Base-by-base conservation (phyloP, 2,888 invertebrate species). In the Drosophila robusta region DNA sequence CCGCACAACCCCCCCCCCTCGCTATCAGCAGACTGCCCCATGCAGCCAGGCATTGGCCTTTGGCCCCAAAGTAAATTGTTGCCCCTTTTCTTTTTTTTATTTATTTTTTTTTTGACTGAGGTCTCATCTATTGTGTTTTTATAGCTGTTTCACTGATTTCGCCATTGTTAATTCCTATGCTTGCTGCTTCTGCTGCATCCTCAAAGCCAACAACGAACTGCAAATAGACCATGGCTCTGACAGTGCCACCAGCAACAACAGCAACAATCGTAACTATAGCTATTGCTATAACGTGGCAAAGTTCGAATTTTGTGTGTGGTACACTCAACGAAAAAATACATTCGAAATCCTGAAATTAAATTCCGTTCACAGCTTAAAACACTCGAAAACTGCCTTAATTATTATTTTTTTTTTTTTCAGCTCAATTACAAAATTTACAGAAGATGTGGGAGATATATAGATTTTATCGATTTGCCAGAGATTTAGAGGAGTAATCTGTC, bases 41-140 rank as follows among this genome's bases (percentile, higher is more conserved):
- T 70, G 24, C 18, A 47, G 49, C 38, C 49, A 65, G 69, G 44
- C 58, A 70, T 62, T 79, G 78, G 71, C 79, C 70, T 84, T 79
- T 86, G 66, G 70, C 77, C 84, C 71, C 64, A 49, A 60, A 81
- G 67, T 75, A 70, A 87, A 84, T 79, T 81, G 84, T 87, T 84
- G 85, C 87, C 83, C 87, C 85, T 73, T 77, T 87, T 63, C 47
- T 32, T 73, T 26, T 5, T 6, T 24, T 18, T 32, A 39, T 8
- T n/a, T 29, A 7, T 39, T 60, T 34, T 36, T 12, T 38, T 24
- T 29, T 55, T 58, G 22, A 9, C 34, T 68, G 49, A 38, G 46
- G 29, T 24, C 42, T 54, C 69, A 52, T 56, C 72, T 69, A 70
- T 78, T 83, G 80, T 82, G 54, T 62, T 83, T 75, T 76, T 78